Evolutionary conservation across 2,888 invertebrate genomes (phyloP), one percentile per base, ranked within the genome.

Genomic region (Parnassius mnemosyne): DNA sequence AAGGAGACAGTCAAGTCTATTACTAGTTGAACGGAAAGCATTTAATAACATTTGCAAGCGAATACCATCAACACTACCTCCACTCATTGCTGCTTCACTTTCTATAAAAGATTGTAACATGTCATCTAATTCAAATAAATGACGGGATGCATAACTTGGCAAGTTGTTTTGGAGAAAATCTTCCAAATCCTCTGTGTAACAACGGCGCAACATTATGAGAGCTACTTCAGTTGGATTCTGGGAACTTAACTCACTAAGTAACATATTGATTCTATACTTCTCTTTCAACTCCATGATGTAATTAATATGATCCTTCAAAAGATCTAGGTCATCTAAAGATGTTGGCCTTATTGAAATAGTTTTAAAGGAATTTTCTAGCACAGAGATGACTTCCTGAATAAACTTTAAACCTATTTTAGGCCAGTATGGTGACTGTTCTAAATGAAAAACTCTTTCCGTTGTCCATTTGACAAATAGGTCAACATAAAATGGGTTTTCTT

Each of bases 371-470:
- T 71, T 75, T 74, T 87, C 85, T 56, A 91, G 71, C 53, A 90
- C 83, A 60, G 67, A 66, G 64, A 80, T 76, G 54, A 90, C 78
- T 70, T 88, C 85, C 68, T 87, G 85, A 68, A 88, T 80, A 69
- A 89, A 90, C 71, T 88, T 91, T 9, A 88, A 72, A 2, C 91
- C 92, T 67, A 92, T 89, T 80, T 92, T 92, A 41, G 92, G 92
- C 92, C 92, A 92, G 73, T 90, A 90, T 61, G 78, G 70, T 44
- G 91, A 89, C 64, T 87, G 82, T 72, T 92, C 92, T 51, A 92
- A 75, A 49, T 78, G 73, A 70, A 91, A 87, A 67, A 91, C 81
- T 68, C 89, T 85, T 67, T 89, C 87, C 68, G 84, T 85, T 12
- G 88, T 84, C 92, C 92, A 92, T 69, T 85, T 85, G 3, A 90